A percentile compares a stretch with the other conserved stretches of the same genome.
phyloP scores from a whole-genome alignment of 1,140 invertebrate species.

The Eupristina koningsbergeri region DNA sequence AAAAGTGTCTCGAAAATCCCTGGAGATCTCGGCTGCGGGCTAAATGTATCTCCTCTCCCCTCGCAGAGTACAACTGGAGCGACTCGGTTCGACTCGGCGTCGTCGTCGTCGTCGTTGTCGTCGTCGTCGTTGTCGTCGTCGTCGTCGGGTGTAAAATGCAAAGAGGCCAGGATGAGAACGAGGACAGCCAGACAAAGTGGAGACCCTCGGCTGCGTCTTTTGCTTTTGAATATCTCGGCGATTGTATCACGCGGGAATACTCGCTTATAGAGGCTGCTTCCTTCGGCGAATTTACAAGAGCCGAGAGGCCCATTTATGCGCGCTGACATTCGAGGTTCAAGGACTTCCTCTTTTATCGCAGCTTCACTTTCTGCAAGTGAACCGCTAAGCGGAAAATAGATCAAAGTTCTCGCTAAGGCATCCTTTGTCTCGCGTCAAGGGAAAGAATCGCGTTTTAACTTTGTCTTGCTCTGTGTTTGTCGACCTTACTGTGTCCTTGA shows the following conservation, averaged over 20 bases:
- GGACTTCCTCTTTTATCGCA: conserved; percentile 19
- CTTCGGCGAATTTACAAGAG: conserved; percentile 25
- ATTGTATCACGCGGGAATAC: conserved; percentile 31
- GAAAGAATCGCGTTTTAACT: too few relatives aligned
- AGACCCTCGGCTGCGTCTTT: not conserved
- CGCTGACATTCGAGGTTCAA: conserved; percentile 1
- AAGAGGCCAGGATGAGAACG: conserved; percentile 19
- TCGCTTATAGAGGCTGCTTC: too few relatives aligned
- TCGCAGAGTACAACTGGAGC: conserved; percentile 21
- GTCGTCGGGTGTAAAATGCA: conserved; percentile 5
- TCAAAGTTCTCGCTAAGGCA: not conserved
- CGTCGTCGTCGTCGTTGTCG: not conserved
- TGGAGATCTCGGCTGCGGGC: not conserved
- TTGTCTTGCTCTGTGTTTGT: not conserved
- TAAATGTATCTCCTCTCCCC: conserved; percentile 24
- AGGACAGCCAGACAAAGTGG: not conserved
- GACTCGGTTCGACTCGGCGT: not conserved
- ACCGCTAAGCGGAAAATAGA: conserved; percentile 3
- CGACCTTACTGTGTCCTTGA: not conserved
- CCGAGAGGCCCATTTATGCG: not conserved
- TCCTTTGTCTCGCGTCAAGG: not conserved
- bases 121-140: not conserved
- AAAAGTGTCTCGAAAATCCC: not conserved
- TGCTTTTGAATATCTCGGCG: conserved; percentile 22
- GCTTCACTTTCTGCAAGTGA: not conserved